A percentile compares a stretch with the other conserved stretches of the same genome.
These are phyloP conservation scores for Cheilinus undulatus DNA, from an alignment of 2,113 vertebrate species.

Conservation along the genomic window DNA sequence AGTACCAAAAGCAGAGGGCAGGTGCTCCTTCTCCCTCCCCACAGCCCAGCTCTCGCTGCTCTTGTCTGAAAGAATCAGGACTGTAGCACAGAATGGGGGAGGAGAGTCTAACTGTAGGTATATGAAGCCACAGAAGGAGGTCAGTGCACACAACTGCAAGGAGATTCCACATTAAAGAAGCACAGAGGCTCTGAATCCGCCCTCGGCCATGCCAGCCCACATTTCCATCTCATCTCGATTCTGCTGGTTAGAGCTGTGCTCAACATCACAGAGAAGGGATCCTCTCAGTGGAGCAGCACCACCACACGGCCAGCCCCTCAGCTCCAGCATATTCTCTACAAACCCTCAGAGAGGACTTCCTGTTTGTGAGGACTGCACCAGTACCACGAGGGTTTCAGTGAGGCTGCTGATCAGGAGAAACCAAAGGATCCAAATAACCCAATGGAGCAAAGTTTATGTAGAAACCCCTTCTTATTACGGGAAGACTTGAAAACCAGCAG, in stretches of 20 bases:
- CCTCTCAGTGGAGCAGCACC: constrained; percentile 40
- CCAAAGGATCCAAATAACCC: no score
- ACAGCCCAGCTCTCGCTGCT: constrained; percentile 28
- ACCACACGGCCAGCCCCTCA: constrained; percentile 14
- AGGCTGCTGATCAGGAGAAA: no score
- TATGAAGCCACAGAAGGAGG: constrained; percentile 69
- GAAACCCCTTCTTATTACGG: no score
- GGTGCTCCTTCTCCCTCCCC: constrained; percentile 17
- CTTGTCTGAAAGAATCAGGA: constrained; percentile 33
- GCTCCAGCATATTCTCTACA: constrained; percentile 4
- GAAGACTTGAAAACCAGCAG: no score
- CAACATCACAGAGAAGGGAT: constrained; percentile 32
- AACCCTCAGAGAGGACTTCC: background rate
- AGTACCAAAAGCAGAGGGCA: constrained; percentile 28
- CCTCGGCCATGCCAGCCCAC: constrained; percentile 65
- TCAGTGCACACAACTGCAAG: constrained; percentile 66
- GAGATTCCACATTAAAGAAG: constrained; percentile 65
- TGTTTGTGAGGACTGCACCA: background rate
- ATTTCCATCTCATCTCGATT: constrained; percentile 64
- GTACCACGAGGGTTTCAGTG: no score
- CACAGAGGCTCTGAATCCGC: constrained; percentile 61
- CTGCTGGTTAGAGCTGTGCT: constrained; percentile 24
- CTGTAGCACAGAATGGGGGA: constrained; percentile 12
- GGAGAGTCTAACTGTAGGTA: constrained; percentile 51
- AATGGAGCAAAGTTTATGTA: no score